phyloP scores from a whole-genome alignment of 2,888 invertebrate species.

The Sinopyrophorus schimmeli region DNA sequence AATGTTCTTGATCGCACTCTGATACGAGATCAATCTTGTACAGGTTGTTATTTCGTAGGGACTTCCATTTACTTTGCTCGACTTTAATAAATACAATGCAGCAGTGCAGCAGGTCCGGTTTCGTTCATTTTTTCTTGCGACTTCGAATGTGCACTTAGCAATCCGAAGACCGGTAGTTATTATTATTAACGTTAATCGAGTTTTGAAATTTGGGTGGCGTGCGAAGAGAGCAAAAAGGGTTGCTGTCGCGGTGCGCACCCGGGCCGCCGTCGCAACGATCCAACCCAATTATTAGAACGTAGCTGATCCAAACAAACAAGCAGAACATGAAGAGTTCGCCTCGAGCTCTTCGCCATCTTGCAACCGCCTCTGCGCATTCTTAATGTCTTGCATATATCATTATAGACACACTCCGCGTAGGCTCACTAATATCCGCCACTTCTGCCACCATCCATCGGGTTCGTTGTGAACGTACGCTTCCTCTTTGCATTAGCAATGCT shows the following conservation, averaged over 20 bases:
- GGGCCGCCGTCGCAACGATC: too few relatives aligned
- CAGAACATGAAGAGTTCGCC: conserved; percentile 33
- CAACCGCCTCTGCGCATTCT: conserved; percentile 52
- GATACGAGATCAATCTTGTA: conserved; percentile 31
- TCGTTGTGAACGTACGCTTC: conserved; percentile 16
- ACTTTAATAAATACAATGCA: too few relatives aligned
- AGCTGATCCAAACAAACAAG: conserved; percentile 30
- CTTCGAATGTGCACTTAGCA: too few relatives aligned
- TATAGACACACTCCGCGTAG: conserved; percentile 56
- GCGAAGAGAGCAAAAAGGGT: conserved; percentile 4
- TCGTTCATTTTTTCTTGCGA: too few relatives aligned
- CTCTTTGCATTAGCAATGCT: conserved; percentile 18
- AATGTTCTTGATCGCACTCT: conserved; percentile 32
- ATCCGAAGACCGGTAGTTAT: too few relatives aligned
- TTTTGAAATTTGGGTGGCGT: too few relatives aligned
- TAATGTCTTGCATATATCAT: conserved; percentile 54
- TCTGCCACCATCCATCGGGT: conserved; percentile 42
- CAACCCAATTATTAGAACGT: conserved; percentile 20
- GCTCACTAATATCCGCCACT: conserved; percentile 48
- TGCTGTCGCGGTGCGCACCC: too few relatives aligned
- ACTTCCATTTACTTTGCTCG: conserved; percentile 20
- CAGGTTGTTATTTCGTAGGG: conserved; percentile 32
- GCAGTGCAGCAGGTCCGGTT: too few relatives aligned
- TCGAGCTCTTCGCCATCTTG: conserved; percentile 45
- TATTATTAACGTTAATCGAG: too few relatives aligned